A percentile compares a stretch with the other conserved stretches of the same genome.
Conservation (phyloP, 2,888 invertebrate species). For the Chloroclystis v-ata region DNA sequence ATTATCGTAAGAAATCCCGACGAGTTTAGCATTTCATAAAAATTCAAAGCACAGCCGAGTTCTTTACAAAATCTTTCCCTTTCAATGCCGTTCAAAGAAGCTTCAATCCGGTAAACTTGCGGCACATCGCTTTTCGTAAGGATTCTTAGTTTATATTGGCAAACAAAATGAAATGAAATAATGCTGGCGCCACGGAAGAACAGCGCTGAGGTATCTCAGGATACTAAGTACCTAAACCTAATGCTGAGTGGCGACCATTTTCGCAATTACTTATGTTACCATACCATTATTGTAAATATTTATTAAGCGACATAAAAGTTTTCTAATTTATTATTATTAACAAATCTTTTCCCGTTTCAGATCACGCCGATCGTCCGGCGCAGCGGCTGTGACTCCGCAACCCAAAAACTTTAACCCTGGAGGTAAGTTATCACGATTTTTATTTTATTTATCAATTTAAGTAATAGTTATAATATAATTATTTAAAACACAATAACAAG, state of each 20-base stretch:
- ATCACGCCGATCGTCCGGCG: conserved; percentile 87
- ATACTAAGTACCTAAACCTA: too few relatives aligned
- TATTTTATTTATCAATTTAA: too few relatives aligned
- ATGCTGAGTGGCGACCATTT: too few relatives aligned
- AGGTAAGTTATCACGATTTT: conserved; percentile 81
- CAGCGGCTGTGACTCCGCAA: conserved; percentile 84
- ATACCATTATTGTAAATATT: too few relatives aligned
- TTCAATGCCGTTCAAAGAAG: neutral
- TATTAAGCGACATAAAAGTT: too few relatives aligned
- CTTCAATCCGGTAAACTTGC: conserved; percentile 3
- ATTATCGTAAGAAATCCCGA: neutral
- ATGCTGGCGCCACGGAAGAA: too few relatives aligned
- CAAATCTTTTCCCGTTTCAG: conserved; percentile 65
- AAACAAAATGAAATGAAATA: conserved; percentile 4
- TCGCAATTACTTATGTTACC: too few relatives aligned
- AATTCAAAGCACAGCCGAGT: neutral
- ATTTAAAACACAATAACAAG: too few relatives aligned
- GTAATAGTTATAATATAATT: too few relatives aligned
- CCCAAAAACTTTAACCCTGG: conserved; percentile 85
- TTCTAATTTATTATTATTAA: conserved; percentile 5
- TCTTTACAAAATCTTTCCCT: conserved; percentile 3
- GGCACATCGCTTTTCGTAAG: conserved; percentile 2
- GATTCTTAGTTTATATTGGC: conserved; percentile 4
- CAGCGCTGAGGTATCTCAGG: too few relatives aligned
- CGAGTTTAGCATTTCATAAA: conserved; percentile 1